Conservation (phyloP, 2,113 vertebrate species). For the Tragulus kanchil region DNA sequence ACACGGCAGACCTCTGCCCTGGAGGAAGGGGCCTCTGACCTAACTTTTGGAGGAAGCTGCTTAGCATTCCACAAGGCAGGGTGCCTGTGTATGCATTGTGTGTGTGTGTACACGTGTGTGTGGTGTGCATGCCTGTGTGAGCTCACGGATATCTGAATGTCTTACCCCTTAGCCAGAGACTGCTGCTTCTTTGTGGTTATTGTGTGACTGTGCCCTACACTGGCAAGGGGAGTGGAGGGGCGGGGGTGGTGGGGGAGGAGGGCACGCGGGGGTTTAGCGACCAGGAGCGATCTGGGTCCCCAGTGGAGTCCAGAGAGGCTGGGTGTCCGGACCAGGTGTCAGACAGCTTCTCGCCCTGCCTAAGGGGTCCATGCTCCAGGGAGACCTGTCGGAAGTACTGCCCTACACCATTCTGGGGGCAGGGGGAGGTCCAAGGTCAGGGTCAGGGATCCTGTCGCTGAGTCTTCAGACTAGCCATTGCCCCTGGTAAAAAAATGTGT, state of each 20-base stretch:
- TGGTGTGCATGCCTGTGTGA: neutral
- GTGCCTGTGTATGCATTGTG: neutral
- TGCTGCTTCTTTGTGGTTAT: neutral
- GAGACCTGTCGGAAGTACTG: neutral
- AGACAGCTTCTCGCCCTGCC: neutral
- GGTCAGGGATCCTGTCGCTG: neutral
- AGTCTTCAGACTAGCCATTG: neutral
- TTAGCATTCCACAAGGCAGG: neutral
- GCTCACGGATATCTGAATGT: neutral
- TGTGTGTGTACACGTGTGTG: fast-evolving
- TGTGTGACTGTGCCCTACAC: neutral
- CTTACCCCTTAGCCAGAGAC: neutral
- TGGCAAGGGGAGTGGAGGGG: neutral
- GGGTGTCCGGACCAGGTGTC: neutral
- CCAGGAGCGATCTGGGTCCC: neutral
- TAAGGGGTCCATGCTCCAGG: neutral
- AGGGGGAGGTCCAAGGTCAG: neutral
- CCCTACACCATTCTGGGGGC: neutral
- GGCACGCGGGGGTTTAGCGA: neutral
- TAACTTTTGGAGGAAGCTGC: conserved; percentile 18
- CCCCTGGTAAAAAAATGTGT: conserved; percentile 38
- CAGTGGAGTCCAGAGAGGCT: neutral
- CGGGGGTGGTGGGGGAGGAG: neutral
- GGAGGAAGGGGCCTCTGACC: neutral
- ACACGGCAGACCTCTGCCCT: neutral